Percentiles rank a stretch among this genome's conserved stretches.
These are phyloP conservation scores for Calyptommatus sinebrachiatus DNA, from an alignment of 2,113 vertebrate genomes.

Conservation along the genomic window DNA sequence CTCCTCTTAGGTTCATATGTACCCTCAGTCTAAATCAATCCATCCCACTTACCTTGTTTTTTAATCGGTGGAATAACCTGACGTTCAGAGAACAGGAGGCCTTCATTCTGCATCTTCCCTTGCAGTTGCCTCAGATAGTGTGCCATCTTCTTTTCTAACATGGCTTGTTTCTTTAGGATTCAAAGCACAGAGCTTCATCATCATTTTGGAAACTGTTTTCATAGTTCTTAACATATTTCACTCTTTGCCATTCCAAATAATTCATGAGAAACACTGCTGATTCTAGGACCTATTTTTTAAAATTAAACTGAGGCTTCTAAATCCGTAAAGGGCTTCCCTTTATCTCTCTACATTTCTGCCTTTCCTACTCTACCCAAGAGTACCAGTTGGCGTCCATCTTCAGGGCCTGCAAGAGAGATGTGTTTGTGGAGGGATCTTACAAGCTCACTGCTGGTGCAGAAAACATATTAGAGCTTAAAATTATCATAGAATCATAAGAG, in stretches of 20 bases:
- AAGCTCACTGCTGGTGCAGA: no score
- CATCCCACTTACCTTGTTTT: background rate
- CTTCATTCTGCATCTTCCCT: constrained; percentile 12
- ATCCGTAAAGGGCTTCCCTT: background rate
- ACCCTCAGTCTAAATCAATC: background rate
- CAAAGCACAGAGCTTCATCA: background rate
- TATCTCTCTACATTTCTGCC: no score
- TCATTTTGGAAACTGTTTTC: background rate
- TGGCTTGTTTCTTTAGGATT: constrained; percentile 55
- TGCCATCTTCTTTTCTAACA: constrained; percentile 66
- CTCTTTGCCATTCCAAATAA: no score
- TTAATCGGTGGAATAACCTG: background rate
- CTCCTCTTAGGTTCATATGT: no score
- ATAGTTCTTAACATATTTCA: background rate
- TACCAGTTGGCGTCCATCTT: no score
- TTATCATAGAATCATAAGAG: no score
- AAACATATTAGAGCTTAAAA: no score
- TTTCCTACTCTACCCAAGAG: no score
- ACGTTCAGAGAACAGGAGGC: background rate
- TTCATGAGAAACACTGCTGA: no score
- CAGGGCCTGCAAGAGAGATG: no score
- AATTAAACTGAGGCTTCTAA: background rate
- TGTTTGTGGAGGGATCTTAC: no score
- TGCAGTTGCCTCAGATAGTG: constrained; percentile 62
- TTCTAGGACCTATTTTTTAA: no score